Evolutionary conservation across 2,113 vertebrate species (phyloP).

Genomic region (Ictidomys tridecemlineatus): DNA sequence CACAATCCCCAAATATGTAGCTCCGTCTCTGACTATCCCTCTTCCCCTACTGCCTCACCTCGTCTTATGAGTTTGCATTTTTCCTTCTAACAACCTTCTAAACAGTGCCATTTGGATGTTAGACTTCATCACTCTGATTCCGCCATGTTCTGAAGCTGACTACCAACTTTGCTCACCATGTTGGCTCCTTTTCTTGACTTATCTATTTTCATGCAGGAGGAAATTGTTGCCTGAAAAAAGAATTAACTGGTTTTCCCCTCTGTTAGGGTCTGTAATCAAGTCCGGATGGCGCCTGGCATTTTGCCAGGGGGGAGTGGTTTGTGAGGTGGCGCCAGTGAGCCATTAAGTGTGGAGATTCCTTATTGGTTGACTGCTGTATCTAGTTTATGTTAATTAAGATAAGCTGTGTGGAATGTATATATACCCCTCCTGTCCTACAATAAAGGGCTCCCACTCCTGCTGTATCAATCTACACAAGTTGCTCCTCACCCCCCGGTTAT

Average conservation of each 20-base stretch:
- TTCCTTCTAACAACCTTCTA: background rate
- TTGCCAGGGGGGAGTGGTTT: too few species aligned
- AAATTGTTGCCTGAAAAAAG: background rate
- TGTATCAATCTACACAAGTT: too few species aligned
- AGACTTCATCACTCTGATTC: background rate
- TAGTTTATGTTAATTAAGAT: too few species aligned
- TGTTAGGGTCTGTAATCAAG: too few species aligned
- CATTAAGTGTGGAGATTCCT: too few species aligned
- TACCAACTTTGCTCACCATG: background rate
- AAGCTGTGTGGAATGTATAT: too few species aligned
- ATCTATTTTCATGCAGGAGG: background rate
- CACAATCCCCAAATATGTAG: background rate
- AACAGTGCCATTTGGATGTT: background rate
- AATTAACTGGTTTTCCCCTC: background rate
- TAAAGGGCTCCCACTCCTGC: too few species aligned
- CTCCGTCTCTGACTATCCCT: background rate
- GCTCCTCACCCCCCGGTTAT: too few species aligned
- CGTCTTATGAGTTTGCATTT: background rate
- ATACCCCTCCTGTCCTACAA: too few species aligned
- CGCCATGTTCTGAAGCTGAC: background rate
- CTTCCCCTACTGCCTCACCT: fast-evolving
- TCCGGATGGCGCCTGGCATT: too few species aligned
- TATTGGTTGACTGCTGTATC: too few species aligned
- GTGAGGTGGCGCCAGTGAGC: too few species aligned
- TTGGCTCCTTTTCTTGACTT: background rate